Evolutionary conservation across 2,888 invertebrate species (phyloP), one percentile per base, ranked within the genome.

Genomic region (Caenorhabditis becei): DNA sequence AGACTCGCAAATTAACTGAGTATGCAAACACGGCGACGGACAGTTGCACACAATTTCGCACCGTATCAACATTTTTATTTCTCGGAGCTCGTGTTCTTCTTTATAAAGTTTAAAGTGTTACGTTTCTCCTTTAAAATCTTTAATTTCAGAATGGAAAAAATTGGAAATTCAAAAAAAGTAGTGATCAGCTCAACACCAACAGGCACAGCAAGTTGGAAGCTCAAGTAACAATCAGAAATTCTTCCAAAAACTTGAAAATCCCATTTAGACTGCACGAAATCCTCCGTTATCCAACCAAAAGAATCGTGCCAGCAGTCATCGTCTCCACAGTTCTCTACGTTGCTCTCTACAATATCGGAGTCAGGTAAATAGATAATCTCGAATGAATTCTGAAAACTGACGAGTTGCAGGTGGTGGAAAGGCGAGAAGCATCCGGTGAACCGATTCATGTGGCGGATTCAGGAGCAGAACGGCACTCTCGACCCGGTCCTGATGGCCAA

Each of bases 401-500:
- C 24, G 28, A n/a, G 14, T 24, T 66, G 26, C 59, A 79, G 80
- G 32, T 80, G 53, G 53, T 80, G 80, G 80, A 80, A 80, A 75
- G 75, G 80, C n/a, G 70, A 69, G 5, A 20, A 59, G 2, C 80
- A 80, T 44, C 80, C 80, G 20, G 49, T 75, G 2, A 80, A 80
- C 49, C 70, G 80, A 8, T 80, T 75, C 23, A 77, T 62, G 51
- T 81, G 81, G 81, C 20, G 77, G 23, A 56, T 81, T 51, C 63
- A 72, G 28, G 77, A 81, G 32, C 49, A 77, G 16, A 53, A 81
- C 32, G 62, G 69, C 18, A 63, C 41, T 32, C 37, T 81, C 1
- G 69, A 77, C 59, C 71, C 71, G 4, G 35, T 65, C 37, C 51
- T 80, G 10, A 28, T 5, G 5, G 71, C 66, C 2, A 80, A 80